Evolutionary conservation across 2,113 vertebrate species (phyloP).

Genomic region (Octodon degus): DNA sequence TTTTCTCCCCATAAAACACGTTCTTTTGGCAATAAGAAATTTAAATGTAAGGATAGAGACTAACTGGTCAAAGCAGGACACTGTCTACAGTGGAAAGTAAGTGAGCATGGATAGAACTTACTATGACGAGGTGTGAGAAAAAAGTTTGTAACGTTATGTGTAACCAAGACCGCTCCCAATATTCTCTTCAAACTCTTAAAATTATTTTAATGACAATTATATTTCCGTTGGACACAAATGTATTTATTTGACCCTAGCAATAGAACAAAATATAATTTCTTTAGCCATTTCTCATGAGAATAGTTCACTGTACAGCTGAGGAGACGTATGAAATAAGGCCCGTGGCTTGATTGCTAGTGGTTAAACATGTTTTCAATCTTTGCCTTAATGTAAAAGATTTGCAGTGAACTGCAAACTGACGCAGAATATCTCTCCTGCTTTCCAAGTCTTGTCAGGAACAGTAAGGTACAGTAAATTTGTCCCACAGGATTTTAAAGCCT

Average conservation of each 20-base stretch:
- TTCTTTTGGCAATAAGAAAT: constrained; percentile 89
- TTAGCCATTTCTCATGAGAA: constrained; percentile 97
- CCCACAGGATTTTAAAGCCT: constrained; percentile 93
- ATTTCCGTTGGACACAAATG: constrained; percentile 93
- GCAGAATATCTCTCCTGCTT: constrained; percentile 93
- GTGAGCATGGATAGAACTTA: constrained; percentile 90
- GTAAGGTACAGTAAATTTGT: constrained; percentile 92
- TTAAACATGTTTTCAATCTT: constrained; percentile 96
- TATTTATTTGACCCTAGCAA: constrained; percentile 99
- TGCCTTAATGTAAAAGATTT: constrained; percentile 93
- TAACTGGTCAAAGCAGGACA: constrained; percentile 87
- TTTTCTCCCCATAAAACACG: constrained; percentile 78
- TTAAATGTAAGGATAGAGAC: constrained; percentile 85
- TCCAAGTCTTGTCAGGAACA: constrained; percentile 94
- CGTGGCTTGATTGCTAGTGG: constrained; percentile 99
- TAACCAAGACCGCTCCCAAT: constrained; percentile 95
- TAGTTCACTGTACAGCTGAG: constrained; percentile 98
- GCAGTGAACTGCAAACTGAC: constrained; percentile 90
- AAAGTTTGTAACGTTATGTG: constrained; percentile 93
- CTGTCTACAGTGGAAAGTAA: constrained; percentile 91
- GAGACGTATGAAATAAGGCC: constrained; percentile 99
- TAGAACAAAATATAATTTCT: constrained; percentile 99
- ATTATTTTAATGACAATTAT: constrained; percentile 96
- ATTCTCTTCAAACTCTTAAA: constrained; percentile 95
- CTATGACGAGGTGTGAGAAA: constrained; percentile 93